Conservation (phyloP, 2,113 vertebrate genomes). For the Callospermophilus lateralis region DNA sequence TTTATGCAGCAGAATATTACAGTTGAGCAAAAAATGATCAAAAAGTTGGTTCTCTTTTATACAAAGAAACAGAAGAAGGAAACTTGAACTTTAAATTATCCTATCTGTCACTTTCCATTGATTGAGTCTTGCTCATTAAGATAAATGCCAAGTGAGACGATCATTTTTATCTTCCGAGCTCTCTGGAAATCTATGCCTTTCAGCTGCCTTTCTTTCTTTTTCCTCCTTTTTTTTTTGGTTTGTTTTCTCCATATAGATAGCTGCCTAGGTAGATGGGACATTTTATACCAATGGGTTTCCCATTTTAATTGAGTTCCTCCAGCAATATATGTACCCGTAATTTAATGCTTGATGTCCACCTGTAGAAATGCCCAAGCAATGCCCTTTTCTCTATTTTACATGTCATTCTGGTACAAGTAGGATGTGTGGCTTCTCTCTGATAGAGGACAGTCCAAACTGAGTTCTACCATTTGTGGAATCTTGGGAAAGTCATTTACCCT, state of each 20-base stretch:
- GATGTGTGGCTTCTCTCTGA: not conserved
- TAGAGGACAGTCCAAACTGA: slow-evolving; percentile 44
- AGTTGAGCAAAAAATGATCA: slow-evolving; percentile 83
- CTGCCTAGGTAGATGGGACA: not conserved
- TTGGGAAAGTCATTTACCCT: not conserved
- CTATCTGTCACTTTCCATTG: slow-evolving; percentile 88
- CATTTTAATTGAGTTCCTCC: slow-evolving; percentile 71
- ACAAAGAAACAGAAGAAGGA: slow-evolving; percentile 81
- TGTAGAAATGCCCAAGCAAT: not conserved
- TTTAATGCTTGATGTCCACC: not conserved
- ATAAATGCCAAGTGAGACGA: slow-evolving; percentile 84
- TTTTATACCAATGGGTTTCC: slow-evolving; percentile 49
- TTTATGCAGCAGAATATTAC: slow-evolving; percentile 81
- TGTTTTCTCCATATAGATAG: slow-evolving; percentile 52
- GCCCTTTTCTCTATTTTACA: not conserved
- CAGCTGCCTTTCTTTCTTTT: slow-evolving; percentile 59
- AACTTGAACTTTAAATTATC: slow-evolving; percentile 86
- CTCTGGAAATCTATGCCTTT: slow-evolving; percentile 77
- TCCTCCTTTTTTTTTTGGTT: not conserved
- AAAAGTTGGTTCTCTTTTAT: slow-evolving; percentile 83
- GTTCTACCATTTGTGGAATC: not conserved
- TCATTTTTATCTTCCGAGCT: slow-evolving; percentile 86
- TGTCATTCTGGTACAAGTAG: not conserved
- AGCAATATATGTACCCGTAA: not conserved
- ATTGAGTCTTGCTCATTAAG: slow-evolving; percentile 88